phyloP scores from a whole-genome alignment of 2,113 vertebrate genomes.

The Scortum barcoo region DNA sequence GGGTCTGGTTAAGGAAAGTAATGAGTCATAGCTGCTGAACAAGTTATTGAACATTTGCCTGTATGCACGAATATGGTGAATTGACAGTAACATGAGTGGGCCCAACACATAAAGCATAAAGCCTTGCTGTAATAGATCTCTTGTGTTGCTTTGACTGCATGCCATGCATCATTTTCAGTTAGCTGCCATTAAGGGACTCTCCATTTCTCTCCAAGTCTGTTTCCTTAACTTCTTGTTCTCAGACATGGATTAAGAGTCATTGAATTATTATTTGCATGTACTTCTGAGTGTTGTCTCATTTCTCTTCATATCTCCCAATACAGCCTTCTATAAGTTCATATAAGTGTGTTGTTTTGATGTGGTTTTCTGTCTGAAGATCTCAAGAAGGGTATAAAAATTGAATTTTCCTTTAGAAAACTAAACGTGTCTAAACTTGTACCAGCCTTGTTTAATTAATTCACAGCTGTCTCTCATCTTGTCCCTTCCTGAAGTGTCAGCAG shows the following conservation, averaged over 20 bases:
- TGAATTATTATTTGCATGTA: neutral
- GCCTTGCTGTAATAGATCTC: neutral
- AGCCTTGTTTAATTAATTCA: neutral
- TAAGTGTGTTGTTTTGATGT: neutral
- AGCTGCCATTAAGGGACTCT: neutral
- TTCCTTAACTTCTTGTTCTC: neutral
- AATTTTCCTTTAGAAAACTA: too few species aligned
- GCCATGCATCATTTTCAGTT: neutral
- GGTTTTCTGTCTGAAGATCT: too few species aligned
- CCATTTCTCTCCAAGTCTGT: neutral
- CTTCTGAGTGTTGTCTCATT: neutral
- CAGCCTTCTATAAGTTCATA: neutral
- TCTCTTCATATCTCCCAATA: neutral
- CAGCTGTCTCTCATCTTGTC: slow-evolving; percentile 4
- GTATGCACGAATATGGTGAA: neutral
- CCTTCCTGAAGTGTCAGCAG: slow-evolving; percentile 56
- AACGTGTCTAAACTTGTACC: too few species aligned
- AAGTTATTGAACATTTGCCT: fast-evolving
- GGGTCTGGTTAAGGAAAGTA: neutral
- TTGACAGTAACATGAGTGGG: too few species aligned
- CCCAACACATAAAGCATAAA: neutral
- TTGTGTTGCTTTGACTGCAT: slow-evolving; percentile 11
- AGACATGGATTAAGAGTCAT: neutral
- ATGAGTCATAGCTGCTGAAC: neutral
- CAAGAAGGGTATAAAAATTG: too few species aligned